Percentiles rank a stretch among this genome's conserved stretches.
phyloP scores from a whole-genome alignment of 2,888 invertebrate genomes.

The Tholera decimalis region DNA sequence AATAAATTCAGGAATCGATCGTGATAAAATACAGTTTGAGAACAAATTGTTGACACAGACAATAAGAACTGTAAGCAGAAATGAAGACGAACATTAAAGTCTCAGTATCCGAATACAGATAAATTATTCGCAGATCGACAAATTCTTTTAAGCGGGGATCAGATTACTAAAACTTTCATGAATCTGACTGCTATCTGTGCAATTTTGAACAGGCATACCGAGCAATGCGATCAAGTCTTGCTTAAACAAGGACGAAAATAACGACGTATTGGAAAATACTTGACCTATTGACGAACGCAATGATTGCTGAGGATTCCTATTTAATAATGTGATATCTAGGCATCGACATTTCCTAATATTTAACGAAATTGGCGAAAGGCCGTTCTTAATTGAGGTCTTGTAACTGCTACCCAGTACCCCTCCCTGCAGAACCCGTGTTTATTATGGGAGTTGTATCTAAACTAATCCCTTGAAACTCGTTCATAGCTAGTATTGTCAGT shows the following conservation, averaged over 20 bases:
- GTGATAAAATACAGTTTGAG: slow-evolving; percentile 25
- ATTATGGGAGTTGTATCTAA: slow-evolving; percentile 33
- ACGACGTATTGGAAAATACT: slow-evolving; percentile 45
- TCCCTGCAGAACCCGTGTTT: slow-evolving; percentile 8
- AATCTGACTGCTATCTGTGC: slow-evolving; percentile 39
- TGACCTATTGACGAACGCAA: neutral
- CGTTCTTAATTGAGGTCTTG: no score
- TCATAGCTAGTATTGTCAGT: slow-evolving; percentile 25
- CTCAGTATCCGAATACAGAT: slow-evolving; percentile 37
- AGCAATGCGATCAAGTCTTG: slow-evolving; percentile 34
- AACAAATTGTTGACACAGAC: slow-evolving; percentile 23
- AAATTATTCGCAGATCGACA: slow-evolving; percentile 36
- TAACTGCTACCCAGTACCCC: no score
- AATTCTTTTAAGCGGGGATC: slow-evolving; percentile 39
- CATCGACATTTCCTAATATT: neutral
- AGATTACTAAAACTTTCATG: slow-evolving; percentile 39
- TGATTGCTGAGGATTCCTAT: neutral
- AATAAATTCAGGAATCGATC: slow-evolving; percentile 34
- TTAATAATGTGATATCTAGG: neutral
- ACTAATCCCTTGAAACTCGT: slow-evolving; percentile 47
- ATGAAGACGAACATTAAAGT: slow-evolving; percentile 15
- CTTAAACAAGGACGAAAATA: slow-evolving; percentile 29
- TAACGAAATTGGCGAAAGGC: no score
- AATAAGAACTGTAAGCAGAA: slow-evolving; percentile 6
- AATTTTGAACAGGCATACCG: slow-evolving; percentile 49